Base-by-base conservation (phyloP, 2,797 vertebrate species). In the Myripristis jacobus region DNA sequence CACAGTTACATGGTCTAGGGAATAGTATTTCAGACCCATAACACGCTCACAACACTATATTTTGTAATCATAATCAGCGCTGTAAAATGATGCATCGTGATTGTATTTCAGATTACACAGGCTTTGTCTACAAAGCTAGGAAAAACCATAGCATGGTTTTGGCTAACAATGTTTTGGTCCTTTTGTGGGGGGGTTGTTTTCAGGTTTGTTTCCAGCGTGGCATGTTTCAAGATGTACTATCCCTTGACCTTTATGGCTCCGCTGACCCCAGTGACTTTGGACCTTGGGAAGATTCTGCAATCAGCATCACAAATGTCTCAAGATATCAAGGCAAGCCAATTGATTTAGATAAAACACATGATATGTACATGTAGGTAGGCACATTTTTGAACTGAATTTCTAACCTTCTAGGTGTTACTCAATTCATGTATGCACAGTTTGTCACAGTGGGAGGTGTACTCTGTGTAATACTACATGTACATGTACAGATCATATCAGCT, bases 1-100 rank as follows among this genome's bases (percentile, higher is more conserved):
- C 88, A 91, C 90, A 82, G 73, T 69, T 66, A 73, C 50, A 50
- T 27, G 67, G 82, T 89, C 83, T 4, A 73, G 86, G 89, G 88
- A 93, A 88, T 82, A 92, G 91, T 82, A 89, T 80, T 86, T 91
- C 86, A 75, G 82, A 90, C 72, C 76, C 84, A 89, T 87, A 70
- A 74, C 90, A 86, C 72, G 84, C 85, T 78, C 55, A 69, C 77
- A 78, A 63, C 74, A 63, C 27, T 59, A 22, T 43, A 59, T 69
- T 85, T 70, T 56, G 9, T 50, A 48, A 80, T n/a, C n/a, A n/a
- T n/a, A n/a, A 66, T 38, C 65, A 44, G 34, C 36, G 36, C 59
- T 51, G 19, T 15, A 24, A 18, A 21, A 64, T 65, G 31, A 70
- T 48, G 41, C 41, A 43, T 70, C 55, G 12, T 4, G 41, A 55